A percentile compares a stretch with the other conserved stretches of the same genome.
Conservation (phyloP, 2,888 invertebrate species). For the Cerastis rubricosa region DNA sequence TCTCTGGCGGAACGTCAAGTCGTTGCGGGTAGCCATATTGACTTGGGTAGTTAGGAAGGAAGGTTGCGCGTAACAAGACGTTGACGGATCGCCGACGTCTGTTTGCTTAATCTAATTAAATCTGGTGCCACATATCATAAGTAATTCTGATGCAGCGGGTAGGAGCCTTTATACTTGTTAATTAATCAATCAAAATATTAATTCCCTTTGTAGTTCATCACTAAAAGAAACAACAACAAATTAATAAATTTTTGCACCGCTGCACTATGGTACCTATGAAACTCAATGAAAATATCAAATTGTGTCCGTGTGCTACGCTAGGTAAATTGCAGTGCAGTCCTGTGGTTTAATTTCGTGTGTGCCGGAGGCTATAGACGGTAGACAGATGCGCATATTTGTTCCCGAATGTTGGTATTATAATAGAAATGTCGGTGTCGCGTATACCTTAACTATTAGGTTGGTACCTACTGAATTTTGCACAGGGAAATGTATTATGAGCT, state of each 20-base stretch:
- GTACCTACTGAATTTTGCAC: constrained; percentile 32
- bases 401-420: constrained; percentile 58
- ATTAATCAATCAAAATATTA: not conserved
- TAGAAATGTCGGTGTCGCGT: constrained; percentile 55
- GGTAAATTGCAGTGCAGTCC: constrained; percentile 67
- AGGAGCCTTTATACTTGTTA: not conserved
- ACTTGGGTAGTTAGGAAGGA: no score
- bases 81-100: no score
- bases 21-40: no score
- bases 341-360: constrained; percentile 69
- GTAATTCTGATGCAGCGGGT: no score
- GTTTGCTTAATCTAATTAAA: no score
- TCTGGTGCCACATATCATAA: no score
- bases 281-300: constrained; percentile 53
- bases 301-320: constrained; percentile 38
- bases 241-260: constrained; percentile 9
- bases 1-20: no score
- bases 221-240: not conserved
- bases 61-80: no score
- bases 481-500: constrained; percentile 36
- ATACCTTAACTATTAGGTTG: constrained; percentile 44
- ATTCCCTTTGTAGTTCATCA: not conserved
- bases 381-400: constrained; percentile 61
- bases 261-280: constrained; percentile 17
- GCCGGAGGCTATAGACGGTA: constrained; percentile 66